These are phyloP conservation scores for Camelus dromedarius DNA, from an alignment of 2,113 vertebrate species.

Conservation along the genomic window DNA sequence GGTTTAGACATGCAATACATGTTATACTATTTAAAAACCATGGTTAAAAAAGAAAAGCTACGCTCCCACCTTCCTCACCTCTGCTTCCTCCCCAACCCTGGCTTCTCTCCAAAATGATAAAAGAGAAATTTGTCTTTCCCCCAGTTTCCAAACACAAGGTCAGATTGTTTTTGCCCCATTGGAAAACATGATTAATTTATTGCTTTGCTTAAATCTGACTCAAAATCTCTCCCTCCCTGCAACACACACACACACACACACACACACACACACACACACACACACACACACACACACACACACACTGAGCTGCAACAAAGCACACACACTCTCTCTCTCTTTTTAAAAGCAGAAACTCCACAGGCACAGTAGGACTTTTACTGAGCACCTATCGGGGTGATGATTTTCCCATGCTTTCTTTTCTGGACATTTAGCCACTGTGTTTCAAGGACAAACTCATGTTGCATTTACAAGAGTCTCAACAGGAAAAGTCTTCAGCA, in stretches of 20 bases:
- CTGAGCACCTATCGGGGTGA: not conserved
- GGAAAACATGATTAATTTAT: slow-evolving; percentile 59
- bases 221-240: not conserved
- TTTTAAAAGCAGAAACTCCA: not conserved
- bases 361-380: not conserved
- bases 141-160: slow-evolving; percentile 8
- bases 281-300: too few species aligned
- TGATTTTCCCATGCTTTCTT: not conserved
- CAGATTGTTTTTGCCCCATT: not conserved
- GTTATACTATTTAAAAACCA: not conserved
- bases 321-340: not conserved
- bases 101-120: slow-evolving; percentile 2
- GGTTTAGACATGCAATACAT: not conserved
- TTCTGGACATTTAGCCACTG: not conserved
- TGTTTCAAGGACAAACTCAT: not conserved
- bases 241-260: not conserved
- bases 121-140: slow-evolving; percentile 35
- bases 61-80: not conserved
- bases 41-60: not conserved
- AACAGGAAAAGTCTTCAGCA: not conserved
- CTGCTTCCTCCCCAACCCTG: not conserved
- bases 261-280: not conserved
- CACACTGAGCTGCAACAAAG: not conserved
- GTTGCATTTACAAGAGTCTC: not conserved
- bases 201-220: slow-evolving; percentile 54